phyloP scores from a whole-genome alignment of 2,888 invertebrate genomes.

The Caenorhabditis becei region DNA sequence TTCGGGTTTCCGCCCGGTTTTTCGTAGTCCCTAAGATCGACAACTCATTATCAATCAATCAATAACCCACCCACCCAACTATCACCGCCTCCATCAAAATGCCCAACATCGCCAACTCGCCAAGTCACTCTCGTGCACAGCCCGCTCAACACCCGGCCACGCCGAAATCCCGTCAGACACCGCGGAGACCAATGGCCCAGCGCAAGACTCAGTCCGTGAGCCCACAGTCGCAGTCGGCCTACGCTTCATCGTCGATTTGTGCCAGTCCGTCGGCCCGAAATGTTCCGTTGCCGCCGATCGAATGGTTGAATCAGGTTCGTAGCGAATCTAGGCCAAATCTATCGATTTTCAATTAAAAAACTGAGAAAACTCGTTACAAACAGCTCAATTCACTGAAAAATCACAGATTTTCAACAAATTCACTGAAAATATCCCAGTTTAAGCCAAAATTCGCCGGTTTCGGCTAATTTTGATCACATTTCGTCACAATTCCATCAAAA shows the following conservation, averaged over 20 bases:
- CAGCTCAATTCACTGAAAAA: neutral
- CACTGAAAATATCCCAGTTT: too few relatives aligned
- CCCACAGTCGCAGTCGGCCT: constrained; percentile 33
- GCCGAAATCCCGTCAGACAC: neutral
- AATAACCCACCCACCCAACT: neutral
- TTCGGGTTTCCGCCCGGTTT: constrained; percentile 49
- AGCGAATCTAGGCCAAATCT: too few relatives aligned
- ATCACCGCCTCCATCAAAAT: constrained; percentile 1
- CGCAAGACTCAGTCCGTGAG: constrained; percentile 57
- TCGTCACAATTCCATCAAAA: too few relatives aligned
- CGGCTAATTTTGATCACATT: too few relatives aligned
- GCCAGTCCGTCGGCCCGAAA: constrained; percentile 53
- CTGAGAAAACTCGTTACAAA: neutral
- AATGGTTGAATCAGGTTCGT: constrained; percentile 52
- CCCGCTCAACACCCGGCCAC: neutral
- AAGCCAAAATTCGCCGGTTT: neutral
- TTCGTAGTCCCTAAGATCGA: constrained; percentile 45
- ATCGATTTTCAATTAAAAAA: too few relatives aligned
- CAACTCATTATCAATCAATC: constrained; percentile 33
- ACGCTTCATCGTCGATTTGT: constrained; percentile 46
- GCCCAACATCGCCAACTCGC: constrained; percentile 19
- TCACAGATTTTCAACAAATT: too few relatives aligned
- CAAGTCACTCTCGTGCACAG: constrained; percentile 16
- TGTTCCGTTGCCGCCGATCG: constrained; percentile 56
- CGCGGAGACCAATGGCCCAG: constrained; percentile 19